These are phyloP conservation scores for Acrocyrtus sp. DNA, from an alignment of 2,888 invertebrate species.

Conservation along the genomic window DNA sequence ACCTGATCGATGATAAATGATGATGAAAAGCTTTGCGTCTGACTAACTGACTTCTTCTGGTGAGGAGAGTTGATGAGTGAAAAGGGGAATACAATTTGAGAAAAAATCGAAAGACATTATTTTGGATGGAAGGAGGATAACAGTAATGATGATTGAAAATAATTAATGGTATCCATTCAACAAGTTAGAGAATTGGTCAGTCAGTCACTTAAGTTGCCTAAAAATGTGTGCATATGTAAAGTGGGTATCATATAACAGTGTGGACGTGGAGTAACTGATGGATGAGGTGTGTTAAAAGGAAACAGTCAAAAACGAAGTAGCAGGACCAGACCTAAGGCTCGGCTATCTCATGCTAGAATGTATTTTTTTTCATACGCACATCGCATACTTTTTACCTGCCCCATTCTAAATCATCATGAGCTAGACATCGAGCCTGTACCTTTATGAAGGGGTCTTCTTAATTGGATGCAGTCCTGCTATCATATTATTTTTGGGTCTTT, in stretches of 20 bases:
- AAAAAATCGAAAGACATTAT: slow-evolving; percentile 14
- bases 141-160: slow-evolving; percentile 40
- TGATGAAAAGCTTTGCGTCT: neutral
- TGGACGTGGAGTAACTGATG: neutral
- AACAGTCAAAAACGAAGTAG: neutral
- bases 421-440: no score
- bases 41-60: neutral
- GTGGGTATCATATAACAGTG: neutral
- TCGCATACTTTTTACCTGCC: no score
- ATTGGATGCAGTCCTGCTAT: neutral
- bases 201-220: neutral
- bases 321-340: neutral
- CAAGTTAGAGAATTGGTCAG: slow-evolving; percentile 24
- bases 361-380: no score
- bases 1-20: neutral
- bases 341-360: neutral
- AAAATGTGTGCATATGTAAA: neutral
- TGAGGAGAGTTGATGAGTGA: neutral
- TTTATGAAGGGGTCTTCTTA: neutral
- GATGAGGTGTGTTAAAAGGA: neutral
- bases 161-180: slow-evolving; percentile 46
- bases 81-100: neutral
- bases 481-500: slow-evolving; percentile 10
- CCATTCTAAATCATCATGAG: no score
- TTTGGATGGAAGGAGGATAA: slow-evolving; percentile 19